These are phyloP conservation scores for Cantharis rufa DNA, from an alignment of 2,888 invertebrate genomes.

Conservation along the genomic window DNA sequence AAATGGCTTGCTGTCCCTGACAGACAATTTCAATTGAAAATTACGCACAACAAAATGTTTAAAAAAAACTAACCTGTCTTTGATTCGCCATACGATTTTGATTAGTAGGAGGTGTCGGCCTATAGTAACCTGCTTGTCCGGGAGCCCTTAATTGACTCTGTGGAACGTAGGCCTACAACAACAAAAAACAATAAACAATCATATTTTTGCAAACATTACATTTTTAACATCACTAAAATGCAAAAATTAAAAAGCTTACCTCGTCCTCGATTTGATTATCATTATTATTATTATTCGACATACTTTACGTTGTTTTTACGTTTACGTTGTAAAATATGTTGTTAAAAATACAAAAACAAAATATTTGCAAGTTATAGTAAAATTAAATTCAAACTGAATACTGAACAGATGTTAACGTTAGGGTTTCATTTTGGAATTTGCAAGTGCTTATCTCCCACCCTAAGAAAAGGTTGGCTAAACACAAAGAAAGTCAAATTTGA, in stretches of 20 bases:
- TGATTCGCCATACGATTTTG: constrained; percentile 50
- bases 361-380: no score
- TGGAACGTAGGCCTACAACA: constrained; percentile 25
- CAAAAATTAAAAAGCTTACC: no score
- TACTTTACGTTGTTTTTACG: no score
- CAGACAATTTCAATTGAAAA: constrained; percentile 2
- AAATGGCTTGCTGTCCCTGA: constrained; percentile 32
- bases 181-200: not conserved
- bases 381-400: no score
- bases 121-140: constrained; percentile 33
- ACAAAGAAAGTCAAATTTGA: not conserved
- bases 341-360: no score
- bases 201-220: no score
- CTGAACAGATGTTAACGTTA: no score
- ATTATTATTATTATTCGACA: no score
- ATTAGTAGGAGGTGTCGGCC: constrained; percentile 41
- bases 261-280: no score
- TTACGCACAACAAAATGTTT: not conserved
- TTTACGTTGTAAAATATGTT: no score
- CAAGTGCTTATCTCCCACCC: not conserved
- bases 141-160: constrained; percentile 29
- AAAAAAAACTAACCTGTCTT: constrained; percentile 43
- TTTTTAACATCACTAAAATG: no score
- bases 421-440: not conserved
- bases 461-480: not conserved